These are phyloP conservation scores for Aphelinus atriplicis DNA, from an alignment of 1,140 invertebrate species.

Conservation along the genomic window DNA sequence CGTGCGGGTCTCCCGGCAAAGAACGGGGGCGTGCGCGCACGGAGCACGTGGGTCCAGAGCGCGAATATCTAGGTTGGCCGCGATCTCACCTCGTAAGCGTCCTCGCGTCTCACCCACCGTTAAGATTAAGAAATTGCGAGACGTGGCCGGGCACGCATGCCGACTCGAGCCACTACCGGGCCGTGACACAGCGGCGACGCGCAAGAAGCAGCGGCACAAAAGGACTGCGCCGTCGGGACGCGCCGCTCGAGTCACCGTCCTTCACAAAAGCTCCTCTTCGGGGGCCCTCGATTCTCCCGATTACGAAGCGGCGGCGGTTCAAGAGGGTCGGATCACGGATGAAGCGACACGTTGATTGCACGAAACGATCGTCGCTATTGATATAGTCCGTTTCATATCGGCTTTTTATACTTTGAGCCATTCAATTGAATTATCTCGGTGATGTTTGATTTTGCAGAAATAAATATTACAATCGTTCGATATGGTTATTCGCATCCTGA, in stretches of 20 bases:
- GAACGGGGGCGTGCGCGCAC: not conserved
- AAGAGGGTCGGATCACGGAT: not conserved
- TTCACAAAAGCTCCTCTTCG: not conserved
- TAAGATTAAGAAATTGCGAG: conserved; percentile 31
- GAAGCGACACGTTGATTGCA: conserved; percentile 1
- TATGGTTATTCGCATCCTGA: no score
- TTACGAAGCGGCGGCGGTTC: not conserved
- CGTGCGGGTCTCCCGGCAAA: no score
- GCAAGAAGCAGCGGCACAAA: no score
- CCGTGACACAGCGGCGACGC: not conserved
- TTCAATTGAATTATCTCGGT: no score
- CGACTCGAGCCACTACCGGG: not conserved
- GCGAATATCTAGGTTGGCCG: conserved; percentile 19
- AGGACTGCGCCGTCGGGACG: no score
- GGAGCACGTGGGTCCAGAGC: not conserved
- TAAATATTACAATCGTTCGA: no score
- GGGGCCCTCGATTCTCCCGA: conserved; percentile 6
- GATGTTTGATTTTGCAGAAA: no score
- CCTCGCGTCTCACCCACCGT: conserved; percentile 9
- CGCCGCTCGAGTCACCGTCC: no score
- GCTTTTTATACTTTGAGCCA: no score
- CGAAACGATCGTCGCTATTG: no score
- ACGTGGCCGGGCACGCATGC: conserved; percentile 7
- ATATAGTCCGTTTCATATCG: no score
- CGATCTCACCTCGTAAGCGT: not conserved